These are phyloP conservation scores for Bothrops alternatus DNA, from an alignment of 2,797 vertebrate species.

Conservation along the genomic window DNA sequence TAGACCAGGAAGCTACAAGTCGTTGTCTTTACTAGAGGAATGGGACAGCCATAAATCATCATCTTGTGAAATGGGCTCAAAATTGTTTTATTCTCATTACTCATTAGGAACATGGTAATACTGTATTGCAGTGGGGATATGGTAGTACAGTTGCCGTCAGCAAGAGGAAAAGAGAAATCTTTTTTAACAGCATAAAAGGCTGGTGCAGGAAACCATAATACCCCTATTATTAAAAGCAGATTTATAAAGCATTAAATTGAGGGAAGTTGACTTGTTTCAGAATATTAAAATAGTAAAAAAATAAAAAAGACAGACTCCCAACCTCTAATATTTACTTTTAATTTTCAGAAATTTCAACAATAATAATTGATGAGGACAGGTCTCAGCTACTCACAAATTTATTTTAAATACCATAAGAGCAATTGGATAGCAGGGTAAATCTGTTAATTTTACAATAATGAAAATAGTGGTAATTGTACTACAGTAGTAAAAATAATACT, in stretches of 20 bases:
- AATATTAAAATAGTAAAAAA: not conserved
- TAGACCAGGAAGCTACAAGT: not conserved
- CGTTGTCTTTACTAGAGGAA: not conserved
- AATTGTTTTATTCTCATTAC: not conserved
- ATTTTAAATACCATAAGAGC: not conserved
- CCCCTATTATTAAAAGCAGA: not conserved
- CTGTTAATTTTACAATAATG: slow-evolving; percentile 7
- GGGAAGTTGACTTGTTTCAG: not conserved
- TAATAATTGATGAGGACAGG: not conserved
- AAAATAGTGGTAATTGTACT: slow-evolving; percentile 16
- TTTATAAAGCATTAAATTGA: not conserved
- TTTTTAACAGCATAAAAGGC: not conserved
- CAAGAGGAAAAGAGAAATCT: not conserved
- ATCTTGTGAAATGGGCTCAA: not conserved
- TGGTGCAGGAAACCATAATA: not conserved
- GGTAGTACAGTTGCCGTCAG: slow-evolving; percentile 6
- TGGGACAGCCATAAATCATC: not conserved
- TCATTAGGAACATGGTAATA: not conserved
- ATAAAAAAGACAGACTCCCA: not conserved
- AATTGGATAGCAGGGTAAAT: not conserved
- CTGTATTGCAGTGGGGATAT: slow-evolving; percentile 14
- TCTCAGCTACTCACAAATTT: not conserved
- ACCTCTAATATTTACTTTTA: not conserved
- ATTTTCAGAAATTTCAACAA: not conserved
- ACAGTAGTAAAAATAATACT: not conserved